Conservation (phyloP, 2,113 vertebrate genomes). For the Lophius piscatorius region DNA sequence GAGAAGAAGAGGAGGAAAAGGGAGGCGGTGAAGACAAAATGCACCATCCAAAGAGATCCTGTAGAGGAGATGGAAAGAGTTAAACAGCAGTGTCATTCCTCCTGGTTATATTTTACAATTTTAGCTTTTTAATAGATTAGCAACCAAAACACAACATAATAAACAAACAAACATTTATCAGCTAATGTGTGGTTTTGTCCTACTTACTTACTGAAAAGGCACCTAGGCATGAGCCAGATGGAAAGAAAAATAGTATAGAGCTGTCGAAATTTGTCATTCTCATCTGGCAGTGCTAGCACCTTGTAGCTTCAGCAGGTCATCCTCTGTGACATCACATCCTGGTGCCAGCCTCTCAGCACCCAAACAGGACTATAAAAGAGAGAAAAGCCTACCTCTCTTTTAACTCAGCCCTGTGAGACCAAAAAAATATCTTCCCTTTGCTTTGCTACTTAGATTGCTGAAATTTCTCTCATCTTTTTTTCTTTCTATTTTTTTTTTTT, state of each 20-base stretch:
- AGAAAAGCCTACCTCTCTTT: slow-evolving; percentile 15
- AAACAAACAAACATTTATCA: too few relatives aligned
- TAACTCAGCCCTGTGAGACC: slow-evolving; percentile 11
- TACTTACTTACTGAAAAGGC: slow-evolving; percentile 48
- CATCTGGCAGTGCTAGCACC: slow-evolving; percentile 51
- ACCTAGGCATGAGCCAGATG: slow-evolving; percentile 44
- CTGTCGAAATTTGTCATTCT: slow-evolving; percentile 61
- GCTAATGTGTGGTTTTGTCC: slow-evolving; percentile 31
- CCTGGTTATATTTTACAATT: neutral
- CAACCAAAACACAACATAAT: neutral
- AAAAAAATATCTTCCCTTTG: slow-evolving; percentile 16
- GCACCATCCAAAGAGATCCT: slow-evolving; percentile 64
- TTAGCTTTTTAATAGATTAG: too few relatives aligned
- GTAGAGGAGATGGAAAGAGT: slow-evolving; percentile 5
- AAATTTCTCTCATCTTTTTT: slow-evolving; percentile 13
- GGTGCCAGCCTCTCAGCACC: slow-evolving; percentile 46
- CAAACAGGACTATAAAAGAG: slow-evolving; percentile 49
- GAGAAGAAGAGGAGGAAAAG: slow-evolving; percentile 51
- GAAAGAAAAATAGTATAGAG: slow-evolving; percentile 43
- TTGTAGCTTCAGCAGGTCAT: slow-evolving; percentile 47
- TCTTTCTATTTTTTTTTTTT: slow-evolving; percentile 3
- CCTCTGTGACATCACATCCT: slow-evolving; percentile 66
- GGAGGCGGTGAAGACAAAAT: slow-evolving; percentile 59
- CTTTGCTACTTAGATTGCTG: slow-evolving; percentile 4
- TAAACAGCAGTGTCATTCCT: slow-evolving; percentile 1